Evolutionary conservation across 37 sponge, comb jelly and placozoan genomes (phyloP), one percentile per base, ranked within the genome.

Genomic region (Mnemiopsis leidyi): DNA sequence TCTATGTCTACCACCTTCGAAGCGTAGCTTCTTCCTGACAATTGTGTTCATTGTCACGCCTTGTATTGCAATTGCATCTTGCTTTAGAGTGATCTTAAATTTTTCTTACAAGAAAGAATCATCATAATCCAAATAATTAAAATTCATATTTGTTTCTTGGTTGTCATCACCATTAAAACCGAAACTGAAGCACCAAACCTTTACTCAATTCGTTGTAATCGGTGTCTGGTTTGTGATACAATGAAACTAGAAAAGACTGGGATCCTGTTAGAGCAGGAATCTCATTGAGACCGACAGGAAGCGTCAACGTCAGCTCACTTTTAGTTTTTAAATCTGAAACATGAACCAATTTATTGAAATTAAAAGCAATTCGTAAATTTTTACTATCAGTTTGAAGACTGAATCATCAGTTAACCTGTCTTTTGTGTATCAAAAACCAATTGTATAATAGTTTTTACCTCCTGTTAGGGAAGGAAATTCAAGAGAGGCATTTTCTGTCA

Each of bases 1-100:
- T 77, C 79, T 5, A 77, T 77, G 18, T 77, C 79, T 16, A 77
- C 79, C 36, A 77, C 1, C 18, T 77, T 77, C 36, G 79, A 77
- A 16, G 9, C 20, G 36, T 77, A 77, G 36, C 61, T 5, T 48
- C 13, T 48, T 18, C 13, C 61, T 48, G 61, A 18, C 13, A 48
- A 48, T 18, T 48, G 13, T 18, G 13, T 48, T 18, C 61, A 48
- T 48, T 48, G 13, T 48, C n/a, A n/a, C n/a, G n/a, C n/a, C n/a
- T n/a, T n/a, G n/a, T n/a, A n/a, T n/a, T n/a, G n/a, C n/a, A n/a
- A n/a, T n/a, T n/a, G n/a, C n/a, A n/a, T n/a, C n/a, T n/a, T n/a
- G n/a, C n/a, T n/a, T n/a, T n/a, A n/a, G n/a, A n/a, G n/a, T n/a
- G n/a, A n/a, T n/a, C n/a, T n/a, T n/a, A n/a, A n/a, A n/a, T n/a